Evolutionary conservation across 1,140 invertebrate species (phyloP), one percentile per base, ranked within the genome.

Genomic region (Penaeus japonicus): DNA sequence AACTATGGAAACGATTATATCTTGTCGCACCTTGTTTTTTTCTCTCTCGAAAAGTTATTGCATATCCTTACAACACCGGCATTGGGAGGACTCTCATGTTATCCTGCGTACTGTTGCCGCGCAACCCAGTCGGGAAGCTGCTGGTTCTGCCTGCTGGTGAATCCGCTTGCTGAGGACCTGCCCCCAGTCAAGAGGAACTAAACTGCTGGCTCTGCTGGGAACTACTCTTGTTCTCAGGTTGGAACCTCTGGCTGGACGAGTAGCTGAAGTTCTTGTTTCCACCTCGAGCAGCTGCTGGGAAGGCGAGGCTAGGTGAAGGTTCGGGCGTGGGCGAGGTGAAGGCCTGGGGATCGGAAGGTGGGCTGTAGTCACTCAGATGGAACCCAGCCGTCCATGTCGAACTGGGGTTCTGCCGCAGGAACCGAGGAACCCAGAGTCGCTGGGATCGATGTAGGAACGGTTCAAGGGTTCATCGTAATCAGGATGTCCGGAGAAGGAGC

Each of bases 351-450:
- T 77, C 35, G 10, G 17, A 22, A 35, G 57, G 24, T 7, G 70
- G 24, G 32, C 70, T 32, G 54, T 62, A 59, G 57, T 78, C 57
- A 17, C 18, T 70, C 18, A 30, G 2, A 22, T 1, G 85, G 85
- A 35, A 65, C 73, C 85, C 85, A 87, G 35, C 85, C 85, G 2
- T 80, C 77, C 85, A 87, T 87, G 77, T 80, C 65, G 32, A n/a
- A 65, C n/a, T 57, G 79, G 4, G 85, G 85, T 27, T 87, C 85
- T 27, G 85, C 85, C 27, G 85, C 78, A 15, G 85, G 85, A 4
- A 78, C 32, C 22, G 85, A 65, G 85, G n/a, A 87, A 87, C 0
- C 54, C 47, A 1, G 70, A 77, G 54, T 39, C 24, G 65, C 77
- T 55, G 10, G 53, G n/a, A 1, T 18, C 73, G 47, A n/a, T 22